These are phyloP conservation scores for Bufo gargarizans DNA, from an alignment of 2,113 vertebrate genomes.

Conservation along the genomic window DNA sequence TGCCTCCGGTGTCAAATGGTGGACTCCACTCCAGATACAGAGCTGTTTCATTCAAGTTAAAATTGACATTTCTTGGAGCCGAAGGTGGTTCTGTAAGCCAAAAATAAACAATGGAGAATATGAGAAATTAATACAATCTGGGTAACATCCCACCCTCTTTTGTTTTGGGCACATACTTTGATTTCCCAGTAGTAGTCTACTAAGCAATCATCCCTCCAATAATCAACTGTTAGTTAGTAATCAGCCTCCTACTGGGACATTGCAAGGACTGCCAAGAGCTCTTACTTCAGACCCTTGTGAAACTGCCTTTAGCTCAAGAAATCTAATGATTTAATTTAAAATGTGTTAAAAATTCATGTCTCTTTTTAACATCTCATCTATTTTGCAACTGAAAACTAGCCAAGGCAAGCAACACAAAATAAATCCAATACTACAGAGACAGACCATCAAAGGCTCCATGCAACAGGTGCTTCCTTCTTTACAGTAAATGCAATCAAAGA, in stretches of 20 bases:
- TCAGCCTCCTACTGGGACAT: slow-evolving; percentile 56
- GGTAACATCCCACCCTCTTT: slow-evolving; percentile 23
- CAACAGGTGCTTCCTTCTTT: slow-evolving; percentile 15
- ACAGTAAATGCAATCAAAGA: neutral
- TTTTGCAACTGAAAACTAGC: slow-evolving; percentile 32
- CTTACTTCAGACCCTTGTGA: slow-evolving; percentile 48
- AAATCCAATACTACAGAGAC: neutral
- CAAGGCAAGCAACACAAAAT: slow-evolving; percentile 16
- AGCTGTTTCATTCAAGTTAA: slow-evolving; percentile 91
- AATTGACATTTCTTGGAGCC: slow-evolving; percentile 81
- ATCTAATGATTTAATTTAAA: slow-evolving; percentile 58
- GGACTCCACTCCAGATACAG: slow-evolving; percentile 94
- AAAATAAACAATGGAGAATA: slow-evolving; percentile 57
- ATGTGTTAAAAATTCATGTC: slow-evolving; percentile 56
- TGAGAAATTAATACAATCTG: slow-evolving; percentile 40
- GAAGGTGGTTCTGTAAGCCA: slow-evolving; percentile 80
- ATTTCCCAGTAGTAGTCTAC: slow-evolving; percentile 52
- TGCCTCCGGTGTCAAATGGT: slow-evolving; percentile 88
- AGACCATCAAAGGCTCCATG: neutral
- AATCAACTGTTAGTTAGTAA: slow-evolving; percentile 58
- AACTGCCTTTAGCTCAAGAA: slow-evolving; percentile 51
- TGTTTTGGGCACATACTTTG: slow-evolving; percentile 45
- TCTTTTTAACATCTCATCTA: slow-evolving; percentile 39
- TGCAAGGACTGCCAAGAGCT: slow-evolving; percentile 46
- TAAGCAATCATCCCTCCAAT: slow-evolving; percentile 55